Conservation (phyloP, 1,140 invertebrate genomes). For the Ptiloglossa arizonensis region DNA sequence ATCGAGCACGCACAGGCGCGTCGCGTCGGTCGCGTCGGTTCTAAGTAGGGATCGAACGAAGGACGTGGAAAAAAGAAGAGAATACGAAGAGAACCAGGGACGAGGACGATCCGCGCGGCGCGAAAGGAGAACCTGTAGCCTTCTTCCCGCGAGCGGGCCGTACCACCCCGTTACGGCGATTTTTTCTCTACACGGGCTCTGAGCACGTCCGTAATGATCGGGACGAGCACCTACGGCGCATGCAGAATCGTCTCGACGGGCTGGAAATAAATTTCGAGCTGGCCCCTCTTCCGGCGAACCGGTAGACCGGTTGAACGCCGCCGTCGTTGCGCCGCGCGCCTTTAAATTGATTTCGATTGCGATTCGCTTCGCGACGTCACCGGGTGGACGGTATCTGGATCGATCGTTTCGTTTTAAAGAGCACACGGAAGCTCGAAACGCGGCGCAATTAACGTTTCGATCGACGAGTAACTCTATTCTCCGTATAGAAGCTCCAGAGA, state of each 20-base stretch:
- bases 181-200: conserved; percentile 32
- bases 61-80: conserved; percentile 9
- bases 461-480: too few relatives aligned
- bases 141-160: not conserved
- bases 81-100: not conserved
- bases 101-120: not conserved
- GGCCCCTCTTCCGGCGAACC: not conserved
- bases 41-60: conserved; percentile 34
- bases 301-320: not conserved
- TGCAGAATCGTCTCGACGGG: conserved; percentile 68
- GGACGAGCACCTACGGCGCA: conserved; percentile 62
- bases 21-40: conserved; percentile 46
- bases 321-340: not conserved
- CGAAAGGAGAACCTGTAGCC: conserved; percentile 32
- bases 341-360: conserved; percentile 26
- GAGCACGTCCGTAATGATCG: conserved; percentile 58
- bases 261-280: conserved; percentile 67
- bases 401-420: not conserved
- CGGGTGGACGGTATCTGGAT: not conserved
- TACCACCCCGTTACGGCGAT: conserved; percentile 23
- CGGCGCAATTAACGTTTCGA: too few relatives aligned
- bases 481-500: too few relatives aligned
- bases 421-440: too few relatives aligned
- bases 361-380: not conserved
- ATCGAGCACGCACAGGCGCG: conserved; percentile 69